Conservation (phyloP, 2,888 invertebrate genomes). For the Micoletzkya japonica region DNA sequence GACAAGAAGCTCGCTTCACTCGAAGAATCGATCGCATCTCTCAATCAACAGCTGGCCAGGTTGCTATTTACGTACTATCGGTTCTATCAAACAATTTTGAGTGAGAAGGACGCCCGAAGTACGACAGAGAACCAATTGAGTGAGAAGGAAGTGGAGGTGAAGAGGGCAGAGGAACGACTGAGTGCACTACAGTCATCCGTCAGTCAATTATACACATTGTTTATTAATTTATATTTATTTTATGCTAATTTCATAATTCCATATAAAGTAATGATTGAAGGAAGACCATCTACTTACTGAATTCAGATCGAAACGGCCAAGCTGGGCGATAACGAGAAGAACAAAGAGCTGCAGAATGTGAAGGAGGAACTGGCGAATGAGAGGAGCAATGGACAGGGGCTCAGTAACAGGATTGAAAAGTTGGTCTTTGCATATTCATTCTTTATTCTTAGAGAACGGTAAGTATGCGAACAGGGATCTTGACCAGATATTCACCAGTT, state of each 20-base stretch:
- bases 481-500: no score
- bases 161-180: conserved; percentile 1
- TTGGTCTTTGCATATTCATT: neutral
- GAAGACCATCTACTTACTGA: no score
- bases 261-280: neutral
- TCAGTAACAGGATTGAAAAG: conserved; percentile 13
- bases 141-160: conserved; percentile 7
- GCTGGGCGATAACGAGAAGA: conserved; percentile 10
- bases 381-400: neutral
- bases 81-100: no score
- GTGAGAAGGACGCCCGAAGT: no score
- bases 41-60: no score
- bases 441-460: no score
- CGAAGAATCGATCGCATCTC: no score
- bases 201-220: neutral
- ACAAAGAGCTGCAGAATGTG: neutral
- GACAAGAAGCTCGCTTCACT: neutral
- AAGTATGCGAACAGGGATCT: no score
- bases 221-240: neutral
- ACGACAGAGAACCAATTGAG: neutral
- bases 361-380: conserved; percentile 18
- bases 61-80: no score
- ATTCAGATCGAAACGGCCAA: conserved; percentile 13
- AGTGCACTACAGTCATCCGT: conserved; percentile 18
- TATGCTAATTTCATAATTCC: neutral